Evolutionary conservation across 1,140 invertebrate genomes (phyloP).

Genomic region (Chironomus striatipennis): DNA sequence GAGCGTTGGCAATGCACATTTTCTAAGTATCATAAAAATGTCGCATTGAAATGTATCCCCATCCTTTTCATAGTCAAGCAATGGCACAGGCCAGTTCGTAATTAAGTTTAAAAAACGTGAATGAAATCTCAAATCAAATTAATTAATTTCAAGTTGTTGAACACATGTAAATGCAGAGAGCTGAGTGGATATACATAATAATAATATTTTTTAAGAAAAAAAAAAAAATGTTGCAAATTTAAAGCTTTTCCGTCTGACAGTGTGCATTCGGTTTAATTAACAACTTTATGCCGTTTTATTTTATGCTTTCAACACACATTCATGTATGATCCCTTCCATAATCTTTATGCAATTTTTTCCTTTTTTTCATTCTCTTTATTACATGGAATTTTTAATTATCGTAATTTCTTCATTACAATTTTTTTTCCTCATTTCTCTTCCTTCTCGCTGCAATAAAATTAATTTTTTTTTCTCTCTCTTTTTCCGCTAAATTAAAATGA

Average conservation of each 20-base stretch:
- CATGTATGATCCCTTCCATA: neutral
- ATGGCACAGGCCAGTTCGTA: neutral
- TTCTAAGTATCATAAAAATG: neutral
- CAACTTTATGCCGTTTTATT: neutral
- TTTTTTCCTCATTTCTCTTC: neutral
- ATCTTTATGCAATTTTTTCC: neutral
- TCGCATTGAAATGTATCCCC: neutral
- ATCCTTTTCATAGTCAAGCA: neutral
- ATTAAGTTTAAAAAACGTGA: constrained; percentile 20
- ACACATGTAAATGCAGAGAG: neutral
- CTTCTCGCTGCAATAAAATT: neutral
- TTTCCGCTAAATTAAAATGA: neutral
- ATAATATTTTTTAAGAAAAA: neutral
- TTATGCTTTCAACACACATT: too few relatives aligned
- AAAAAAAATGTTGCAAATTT: neutral
- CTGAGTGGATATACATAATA: too few relatives aligned
- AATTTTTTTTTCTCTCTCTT: neutral
- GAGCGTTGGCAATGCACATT: too few relatives aligned
- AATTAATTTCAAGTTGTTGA: constrained; percentile 15
- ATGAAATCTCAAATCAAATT: constrained; percentile 17
- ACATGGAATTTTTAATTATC: neutral
- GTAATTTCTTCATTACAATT: neutral
- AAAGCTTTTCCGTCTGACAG: neutral
- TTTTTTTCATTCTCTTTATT: neutral
- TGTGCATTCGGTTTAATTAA: neutral